Evolutionary conservation across 2,888 invertebrate species (phyloP), one percentile per base, ranked within the genome.

Genomic region (Orchesellides sinensis): DNA sequence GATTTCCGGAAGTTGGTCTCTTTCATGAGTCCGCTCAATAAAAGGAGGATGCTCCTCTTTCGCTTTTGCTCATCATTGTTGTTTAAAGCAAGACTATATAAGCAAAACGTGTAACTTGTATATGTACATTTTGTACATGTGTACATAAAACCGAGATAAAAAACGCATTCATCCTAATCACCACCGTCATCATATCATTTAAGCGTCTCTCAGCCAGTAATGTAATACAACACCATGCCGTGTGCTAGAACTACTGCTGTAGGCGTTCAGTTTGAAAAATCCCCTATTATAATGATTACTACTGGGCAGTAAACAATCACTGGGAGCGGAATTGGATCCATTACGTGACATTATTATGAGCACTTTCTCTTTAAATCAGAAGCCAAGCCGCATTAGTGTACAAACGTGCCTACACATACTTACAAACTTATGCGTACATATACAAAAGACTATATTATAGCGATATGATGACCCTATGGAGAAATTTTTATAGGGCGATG

Each of bases 311-410:
- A 25, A 52, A 29, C 56, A 47, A 52, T 45, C 21, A 66, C 75
- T 72, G 69, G 75, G 82, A 83, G 69, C 77, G 77, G 77, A 83
- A 75, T 75, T 83, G 82, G 75, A 77, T 77, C 77, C 82, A 83
- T 83, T 75, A 77, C 82, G 82, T 83, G 82, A 83, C 82, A 75
- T 77, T 63, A 83, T 83, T 77, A 83, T 61, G 68, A 82, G 23
- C 82, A 83, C 82, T 83, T 83, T 83, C 82, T 77, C 82, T 83
- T 83, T 59, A 83, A 65, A 56, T 72, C 74, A 68, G 10, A 19
- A 69, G 21, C 27, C 17, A 25, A 14, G 52, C 54, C 19, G n/a
- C 12, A n/a, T n/a, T 35, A 35, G 12, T 12, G 40, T 35, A 10
- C 6, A 35, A 35, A 35, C 40, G 8, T 35, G 8, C 40, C 40